Base-by-base conservation (phyloP, 35 echinoderm and acorn worm species). In the Nesometra sesokonis region DNA sequence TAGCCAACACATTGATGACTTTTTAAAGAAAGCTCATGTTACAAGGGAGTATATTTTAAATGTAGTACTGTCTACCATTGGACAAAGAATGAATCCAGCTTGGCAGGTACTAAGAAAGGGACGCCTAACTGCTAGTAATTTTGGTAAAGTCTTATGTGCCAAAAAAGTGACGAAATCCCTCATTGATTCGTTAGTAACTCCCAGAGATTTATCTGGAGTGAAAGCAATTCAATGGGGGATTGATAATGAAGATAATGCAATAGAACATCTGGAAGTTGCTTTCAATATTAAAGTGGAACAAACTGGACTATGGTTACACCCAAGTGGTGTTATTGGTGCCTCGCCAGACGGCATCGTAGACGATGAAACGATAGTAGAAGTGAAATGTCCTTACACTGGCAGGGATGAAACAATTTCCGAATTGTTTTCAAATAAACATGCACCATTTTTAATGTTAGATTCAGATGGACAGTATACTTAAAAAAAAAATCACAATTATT, bases 351-450 rank as follows among this genome's bases (percentile, higher is more conserved):
- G 85, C 3, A 77, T 86, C 34, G 30, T 86, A 17, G 32, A 77
- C 30, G 19, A 77, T 11, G 32, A 78, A 4, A 39, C 36, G 34
- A 47, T 76, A 13, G 32, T 77, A 34, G 85, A 86, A 77, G 35
- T 86, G n/a, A 85, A 86, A 32, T 86, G 87, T 82, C 87, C 87
- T 21, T 88, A 80, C 33, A 88, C 87, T 67, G 35, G 81, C 32
- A 43, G 46, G 32, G 47, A 88, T 82, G 36, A 46, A 30, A 57
- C 79, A 19, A 88, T 88, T 33, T 36, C 30, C 29, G 46, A 88
- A 38, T 36, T 79, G 47, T 4, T 88, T 1, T 34, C 19, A 67
- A 67, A 19, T 67, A 67, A 67, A 27, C 52, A 67, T 19, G 52
- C 52, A 19, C 52, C 52, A 67, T 67, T 67, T 67, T 19, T 67